Conservation (phyloP, 2,113 vertebrate genomes). For the Thryonomys swinderianus region DNA sequence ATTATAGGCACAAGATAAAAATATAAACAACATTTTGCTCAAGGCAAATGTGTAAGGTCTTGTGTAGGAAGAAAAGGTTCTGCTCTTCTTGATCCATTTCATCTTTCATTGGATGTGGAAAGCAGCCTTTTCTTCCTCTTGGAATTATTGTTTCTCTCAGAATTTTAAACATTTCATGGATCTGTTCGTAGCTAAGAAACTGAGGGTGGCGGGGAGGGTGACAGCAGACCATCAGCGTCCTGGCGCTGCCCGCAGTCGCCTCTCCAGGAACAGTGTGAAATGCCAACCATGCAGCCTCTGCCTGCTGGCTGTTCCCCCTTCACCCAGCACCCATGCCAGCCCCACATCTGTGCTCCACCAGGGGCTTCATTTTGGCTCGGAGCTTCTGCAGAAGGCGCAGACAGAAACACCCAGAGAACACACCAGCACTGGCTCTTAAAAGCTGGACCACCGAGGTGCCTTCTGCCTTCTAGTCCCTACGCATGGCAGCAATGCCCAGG, state of each 20-base stretch:
- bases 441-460: no score
- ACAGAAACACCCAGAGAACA: not conserved
- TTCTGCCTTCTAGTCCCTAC: not conserved
- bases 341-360: accelerated
- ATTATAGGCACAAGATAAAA: not conserved
- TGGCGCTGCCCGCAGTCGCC: no score
- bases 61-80: not conserved
- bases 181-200: not conserved
- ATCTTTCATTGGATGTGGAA: not conserved
- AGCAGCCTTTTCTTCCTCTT: not conserved
- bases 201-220: accelerated
- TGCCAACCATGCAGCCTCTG: accelerated
- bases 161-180: not conserved
- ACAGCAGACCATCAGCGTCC: not conserved
- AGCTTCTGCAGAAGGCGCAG: not conserved
- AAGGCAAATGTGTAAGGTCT: not conserved
- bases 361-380: accelerated
- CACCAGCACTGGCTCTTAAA: not conserved
- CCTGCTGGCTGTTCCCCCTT: no score
- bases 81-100: not conserved
- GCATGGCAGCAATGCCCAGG: not conserved
- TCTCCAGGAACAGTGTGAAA: not conserved
- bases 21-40: constrained; percentile 16
- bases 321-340: accelerated
- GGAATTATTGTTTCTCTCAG: not conserved